Percentiles rank a stretch among this genome's conserved stretches.
phyloP scores from a whole-genome alignment of 2,113 vertebrate genomes.

The Todiramphus chloris region DNA sequence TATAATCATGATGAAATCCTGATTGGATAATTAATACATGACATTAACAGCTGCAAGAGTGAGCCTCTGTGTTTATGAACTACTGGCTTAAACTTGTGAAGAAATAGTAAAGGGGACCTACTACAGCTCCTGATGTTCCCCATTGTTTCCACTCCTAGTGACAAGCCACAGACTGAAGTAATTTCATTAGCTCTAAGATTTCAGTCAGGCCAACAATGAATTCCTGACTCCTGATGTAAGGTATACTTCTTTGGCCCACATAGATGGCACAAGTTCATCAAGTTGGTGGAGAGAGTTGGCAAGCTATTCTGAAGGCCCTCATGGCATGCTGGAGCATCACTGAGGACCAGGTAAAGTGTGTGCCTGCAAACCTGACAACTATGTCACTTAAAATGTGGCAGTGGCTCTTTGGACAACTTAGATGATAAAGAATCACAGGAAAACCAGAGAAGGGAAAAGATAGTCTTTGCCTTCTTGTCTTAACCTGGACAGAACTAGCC shows the following conservation, averaged over 20 bases:
- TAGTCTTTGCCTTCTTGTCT: not conserved
- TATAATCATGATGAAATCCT: not conserved
- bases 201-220: not conserved
- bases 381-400: not conserved
- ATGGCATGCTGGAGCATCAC: not conserved
- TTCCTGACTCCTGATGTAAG: not conserved
- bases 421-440: not conserved
- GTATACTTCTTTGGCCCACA: not conserved
- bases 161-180: not conserved
- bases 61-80: not conserved
- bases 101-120: not conserved
- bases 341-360: not conserved
- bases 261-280: not conserved
- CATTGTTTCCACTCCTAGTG: not conserved
- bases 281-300: not conserved
- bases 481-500: not conserved
- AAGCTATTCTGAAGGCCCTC: not conserved
- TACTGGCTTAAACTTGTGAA: not conserved
- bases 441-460: not conserved
- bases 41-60: not conserved
- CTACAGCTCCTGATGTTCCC: not conserved
- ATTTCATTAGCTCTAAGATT: not conserved
- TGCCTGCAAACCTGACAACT: not conserved
- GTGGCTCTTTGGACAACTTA: not conserved
- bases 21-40: not conserved